Percentiles rank a stretch among this genome's conserved stretches.
phyloP scores from a whole-genome alignment of 2,113 vertebrate species.

The Takifugu bimaculatus region DNA sequence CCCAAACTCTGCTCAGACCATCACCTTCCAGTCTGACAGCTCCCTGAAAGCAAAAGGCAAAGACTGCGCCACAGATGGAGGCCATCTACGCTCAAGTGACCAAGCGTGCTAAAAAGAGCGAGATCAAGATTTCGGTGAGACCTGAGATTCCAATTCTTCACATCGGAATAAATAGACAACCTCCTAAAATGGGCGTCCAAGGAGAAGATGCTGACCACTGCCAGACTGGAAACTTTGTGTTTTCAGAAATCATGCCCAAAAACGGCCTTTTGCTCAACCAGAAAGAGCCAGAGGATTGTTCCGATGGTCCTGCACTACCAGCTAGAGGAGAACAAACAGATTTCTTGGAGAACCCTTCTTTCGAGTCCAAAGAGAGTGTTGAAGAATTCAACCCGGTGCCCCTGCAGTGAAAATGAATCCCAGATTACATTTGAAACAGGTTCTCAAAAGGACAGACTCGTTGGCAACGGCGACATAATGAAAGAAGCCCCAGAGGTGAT shows the following conservation, averaged over 20 bases:
- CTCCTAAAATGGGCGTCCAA: slow-evolving; percentile 34
- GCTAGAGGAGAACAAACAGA: slow-evolving; percentile 56
- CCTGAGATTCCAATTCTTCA: slow-evolving; percentile 76
- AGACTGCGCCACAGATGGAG: slow-evolving; percentile 66
- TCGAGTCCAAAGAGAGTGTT: slow-evolving; percentile 21
- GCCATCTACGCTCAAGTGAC: slow-evolving; percentile 81
- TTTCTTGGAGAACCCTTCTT: slow-evolving; percentile 20
- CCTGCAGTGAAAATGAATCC: slow-evolving; percentile 28
- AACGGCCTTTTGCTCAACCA: slow-evolving; percentile 69
- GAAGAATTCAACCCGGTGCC: slow-evolving; percentile 39
- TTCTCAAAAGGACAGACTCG: slow-evolving; percentile 8
- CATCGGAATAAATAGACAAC: slow-evolving; percentile 67
- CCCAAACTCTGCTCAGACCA: slow-evolving; percentile 70
- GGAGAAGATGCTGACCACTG: slow-evolving; percentile 42
- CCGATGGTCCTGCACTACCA: slow-evolving; percentile 65
- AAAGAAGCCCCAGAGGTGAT: slow-evolving; percentile 24
- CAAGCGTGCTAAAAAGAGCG: slow-evolving; percentile 75
- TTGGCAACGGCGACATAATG: slow-evolving; percentile 46
- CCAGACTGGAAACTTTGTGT: slow-evolving; percentile 59
- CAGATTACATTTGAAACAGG: slow-evolving; percentile 22
- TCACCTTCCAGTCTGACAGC: slow-evolving; percentile 71
- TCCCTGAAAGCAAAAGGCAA: slow-evolving; percentile 55
- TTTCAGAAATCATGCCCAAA: slow-evolving; percentile 72
- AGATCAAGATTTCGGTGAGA: slow-evolving; percentile 73
- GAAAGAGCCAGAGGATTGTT: slow-evolving; percentile 56